A percentile compares a stretch with the other conserved stretches of the same genome.
Evolutionary conservation across 2,888 invertebrate genomes (phyloP).

Genomic region (Tanypteryx hageni): DNA sequence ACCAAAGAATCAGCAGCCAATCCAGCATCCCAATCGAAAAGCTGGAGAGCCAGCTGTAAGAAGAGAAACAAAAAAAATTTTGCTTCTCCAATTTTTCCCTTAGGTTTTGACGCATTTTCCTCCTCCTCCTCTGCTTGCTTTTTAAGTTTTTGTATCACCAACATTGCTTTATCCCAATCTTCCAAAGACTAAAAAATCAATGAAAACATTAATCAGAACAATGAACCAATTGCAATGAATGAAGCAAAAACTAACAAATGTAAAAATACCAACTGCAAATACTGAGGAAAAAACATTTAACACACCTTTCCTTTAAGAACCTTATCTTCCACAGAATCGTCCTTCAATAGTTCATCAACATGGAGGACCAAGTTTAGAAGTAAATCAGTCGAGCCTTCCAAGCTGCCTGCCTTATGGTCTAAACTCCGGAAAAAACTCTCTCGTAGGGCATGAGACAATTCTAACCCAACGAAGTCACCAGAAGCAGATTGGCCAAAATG

Average conservation of each 20-base stretch:
- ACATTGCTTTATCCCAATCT: constrained; percentile 81
- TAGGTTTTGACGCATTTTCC: constrained; percentile 74
- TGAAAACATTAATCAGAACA: not conserved
- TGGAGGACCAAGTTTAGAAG: constrained; percentile 79
- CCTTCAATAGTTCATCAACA: constrained; percentile 77
- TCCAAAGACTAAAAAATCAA: constrained; percentile 73
- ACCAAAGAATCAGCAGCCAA: constrained; percentile 77
- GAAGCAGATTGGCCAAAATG: constrained; percentile 67
- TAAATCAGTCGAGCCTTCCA: constrained; percentile 80
- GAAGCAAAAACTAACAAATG: not conserved
- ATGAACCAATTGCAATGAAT: too few species aligned
- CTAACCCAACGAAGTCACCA: constrained; percentile 33
- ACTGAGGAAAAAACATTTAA: not conserved
- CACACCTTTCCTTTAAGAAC: constrained; percentile 49
- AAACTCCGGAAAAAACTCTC: constrained; percentile 84
- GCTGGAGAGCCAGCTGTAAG: constrained; percentile 84
- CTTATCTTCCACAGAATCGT: constrained; percentile 49
- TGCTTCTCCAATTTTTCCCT: constrained; percentile 76
- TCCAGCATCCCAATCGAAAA: constrained; percentile 83
- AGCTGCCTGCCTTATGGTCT: constrained; percentile 82
- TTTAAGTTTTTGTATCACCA: constrained; percentile 78
- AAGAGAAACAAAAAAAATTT: constrained; percentile 83
- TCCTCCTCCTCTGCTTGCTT: constrained; percentile 69
- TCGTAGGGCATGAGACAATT: constrained; percentile 39
- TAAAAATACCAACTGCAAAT: not conserved